Conservation (phyloP, 2,888 invertebrate genomes). For the Chrysolina oricalcia region DNA sequence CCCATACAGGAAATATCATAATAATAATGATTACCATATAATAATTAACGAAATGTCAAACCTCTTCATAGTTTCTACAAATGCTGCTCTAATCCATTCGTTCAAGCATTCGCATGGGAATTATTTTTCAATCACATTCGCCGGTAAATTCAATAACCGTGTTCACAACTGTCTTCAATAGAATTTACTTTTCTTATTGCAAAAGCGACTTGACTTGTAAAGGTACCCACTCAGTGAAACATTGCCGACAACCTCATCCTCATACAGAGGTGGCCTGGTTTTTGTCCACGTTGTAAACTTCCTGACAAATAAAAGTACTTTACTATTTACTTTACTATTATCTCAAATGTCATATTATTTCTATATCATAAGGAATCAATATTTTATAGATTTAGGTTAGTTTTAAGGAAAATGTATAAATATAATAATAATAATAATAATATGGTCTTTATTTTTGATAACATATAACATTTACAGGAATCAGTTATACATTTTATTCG, state of each 20-base stretch:
- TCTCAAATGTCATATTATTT: too few species aligned
- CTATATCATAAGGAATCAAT: too few species aligned
- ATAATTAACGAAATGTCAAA: conserved; percentile 6
- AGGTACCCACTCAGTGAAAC: background rate
- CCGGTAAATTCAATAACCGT: background rate
- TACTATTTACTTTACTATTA: too few species aligned
- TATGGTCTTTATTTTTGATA: too few species aligned
- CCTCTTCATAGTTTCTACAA: background rate
- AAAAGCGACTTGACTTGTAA: background rate
- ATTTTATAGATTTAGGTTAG: too few species aligned
- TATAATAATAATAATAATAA: too few species aligned
- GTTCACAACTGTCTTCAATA: background rate
- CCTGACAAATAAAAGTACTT: too few species aligned
- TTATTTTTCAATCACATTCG: conserved; percentile 6
- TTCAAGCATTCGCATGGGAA: background rate
- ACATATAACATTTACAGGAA: too few species aligned
- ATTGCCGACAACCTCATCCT: background rate
- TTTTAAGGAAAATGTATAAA: too few species aligned
- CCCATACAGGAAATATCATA: background rate
- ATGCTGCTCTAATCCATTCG: conserved; percentile 1
- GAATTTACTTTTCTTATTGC: background rate
- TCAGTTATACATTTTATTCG: too few species aligned
- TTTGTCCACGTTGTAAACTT: too few species aligned
- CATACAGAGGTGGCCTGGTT: background rate
- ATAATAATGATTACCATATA: background rate